Percentiles rank a stretch among this genome's conserved stretches.
Conservation (phyloP, 2,888 invertebrate genomes). For the Yponomeuta cagnagella region DNA sequence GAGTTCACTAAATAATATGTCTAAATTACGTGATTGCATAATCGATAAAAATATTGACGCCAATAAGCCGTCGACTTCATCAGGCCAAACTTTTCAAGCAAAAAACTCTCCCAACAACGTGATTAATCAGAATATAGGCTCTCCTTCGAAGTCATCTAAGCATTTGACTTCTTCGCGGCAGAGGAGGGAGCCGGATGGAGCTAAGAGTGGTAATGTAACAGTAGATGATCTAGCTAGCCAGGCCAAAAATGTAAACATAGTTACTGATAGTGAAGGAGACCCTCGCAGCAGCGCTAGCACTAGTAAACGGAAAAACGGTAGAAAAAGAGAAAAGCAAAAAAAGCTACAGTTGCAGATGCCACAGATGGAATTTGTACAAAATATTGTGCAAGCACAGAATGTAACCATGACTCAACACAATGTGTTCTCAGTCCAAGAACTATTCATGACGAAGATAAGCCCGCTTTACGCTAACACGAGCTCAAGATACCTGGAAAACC, state of each 20-base stretch:
- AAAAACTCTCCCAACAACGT: slow-evolving; percentile 31
- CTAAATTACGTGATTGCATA: slow-evolving; percentile 35
- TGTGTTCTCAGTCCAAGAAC: slow-evolving; percentile 39
- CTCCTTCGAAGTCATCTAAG: slow-evolving; percentile 20
- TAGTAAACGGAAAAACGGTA: slow-evolving; percentile 45
- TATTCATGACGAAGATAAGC: slow-evolving; percentile 42
- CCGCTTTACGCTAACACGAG: slow-evolving; percentile 48
- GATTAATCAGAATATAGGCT: slow-evolving; percentile 25
- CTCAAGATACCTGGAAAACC: slow-evolving; percentile 56
- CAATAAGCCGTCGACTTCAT: slow-evolving; percentile 35
- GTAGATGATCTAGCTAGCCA: not conserved
- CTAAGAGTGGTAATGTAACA: not conserved
- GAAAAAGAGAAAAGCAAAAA: slow-evolving; percentile 47
- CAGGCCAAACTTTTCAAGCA: slow-evolving; percentile 33
- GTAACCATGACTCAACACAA: slow-evolving; percentile 25
- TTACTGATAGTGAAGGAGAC: slow-evolving; percentile 27
- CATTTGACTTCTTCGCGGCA: slow-evolving; percentile 22
- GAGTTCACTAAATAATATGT: slow-evolving; percentile 28
- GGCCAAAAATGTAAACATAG: slow-evolving; percentile 27
- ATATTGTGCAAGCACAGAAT: slow-evolving; percentile 25
- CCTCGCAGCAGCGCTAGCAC: slow-evolving; percentile 18
- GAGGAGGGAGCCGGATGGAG: slow-evolving; percentile 9
- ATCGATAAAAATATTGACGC: slow-evolving; percentile 34
- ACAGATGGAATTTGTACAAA: slow-evolving; percentile 19
- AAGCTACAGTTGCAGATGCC: slow-evolving; percentile 40